Percentiles rank a stretch among this genome's conserved stretches.
Conservation (phyloP, 30 jellyfish, hydroid and myxozoan genomes). For the Clytia hemisphaerica region DNA sequence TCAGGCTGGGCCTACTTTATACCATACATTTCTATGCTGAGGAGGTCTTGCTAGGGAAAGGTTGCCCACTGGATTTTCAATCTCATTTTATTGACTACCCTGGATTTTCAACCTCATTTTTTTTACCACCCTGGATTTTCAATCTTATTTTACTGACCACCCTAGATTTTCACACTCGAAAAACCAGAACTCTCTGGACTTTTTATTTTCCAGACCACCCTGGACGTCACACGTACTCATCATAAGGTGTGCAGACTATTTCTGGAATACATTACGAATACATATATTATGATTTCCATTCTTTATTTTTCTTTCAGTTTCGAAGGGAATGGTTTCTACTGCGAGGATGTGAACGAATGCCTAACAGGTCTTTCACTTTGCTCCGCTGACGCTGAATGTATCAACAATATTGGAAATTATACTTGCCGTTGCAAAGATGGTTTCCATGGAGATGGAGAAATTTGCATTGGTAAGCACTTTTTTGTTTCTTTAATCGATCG, state of each 20-base stretch:
- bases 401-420: conserved; percentile 84
- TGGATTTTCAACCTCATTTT: no score
- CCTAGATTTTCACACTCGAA: no score
- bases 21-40: no score
- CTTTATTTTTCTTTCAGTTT: conserved; percentile 4
- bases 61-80: background rate
- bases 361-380: conserved; percentile 71
- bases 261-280: no score
- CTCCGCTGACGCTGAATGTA: conserved; percentile 85
- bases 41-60: no score
- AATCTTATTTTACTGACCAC: no score
- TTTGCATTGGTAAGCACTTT: conserved; percentile 67
- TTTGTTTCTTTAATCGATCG: background rate
- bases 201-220: no score
- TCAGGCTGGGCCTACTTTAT: no score
- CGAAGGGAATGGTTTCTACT: conserved; percentile 71
- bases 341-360: conserved; percentile 89
- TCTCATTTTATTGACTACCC: no score
- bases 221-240: background rate
- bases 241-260: no score
- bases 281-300: no score
- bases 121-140: no score
- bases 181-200: background rate
- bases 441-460: conserved; percentile 84
- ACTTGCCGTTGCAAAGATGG: conserved; percentile 89